Conservation (phyloP, 1,140 invertebrate genomes). For the Metaphire vulgaris region DNA sequence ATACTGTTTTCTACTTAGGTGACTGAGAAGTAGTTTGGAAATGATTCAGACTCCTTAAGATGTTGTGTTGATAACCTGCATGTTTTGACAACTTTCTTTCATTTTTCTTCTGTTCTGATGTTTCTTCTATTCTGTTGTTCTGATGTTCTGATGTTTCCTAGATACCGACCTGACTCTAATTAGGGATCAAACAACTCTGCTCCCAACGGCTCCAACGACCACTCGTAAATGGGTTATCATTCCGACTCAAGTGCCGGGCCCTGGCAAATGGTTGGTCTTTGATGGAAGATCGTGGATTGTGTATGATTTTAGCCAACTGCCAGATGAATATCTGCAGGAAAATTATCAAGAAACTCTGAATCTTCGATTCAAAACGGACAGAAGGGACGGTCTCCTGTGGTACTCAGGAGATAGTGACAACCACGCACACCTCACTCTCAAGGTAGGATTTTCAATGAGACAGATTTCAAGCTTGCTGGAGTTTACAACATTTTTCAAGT, state of each 20-base stretch:
- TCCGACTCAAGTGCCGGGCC: background rate
- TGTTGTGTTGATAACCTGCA: too few species aligned
- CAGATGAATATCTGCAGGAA: constrained; percentile 29
- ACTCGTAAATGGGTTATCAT: background rate
- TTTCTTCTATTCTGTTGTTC: too few species aligned
- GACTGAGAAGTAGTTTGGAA: too few species aligned
- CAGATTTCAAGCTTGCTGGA: background rate
- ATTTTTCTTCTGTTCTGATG: too few species aligned
- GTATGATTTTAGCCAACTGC: constrained; percentile 32
- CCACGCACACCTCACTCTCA: constrained; percentile 39
- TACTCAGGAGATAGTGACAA: constrained; percentile 32
- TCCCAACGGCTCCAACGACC: constrained; percentile 12
- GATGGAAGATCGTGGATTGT: constrained; percentile 34
- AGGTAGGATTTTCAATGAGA: constrained; percentile 32
- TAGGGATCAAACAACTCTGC: constrained; percentile 8
- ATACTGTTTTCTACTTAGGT: too few species aligned
- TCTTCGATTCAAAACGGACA: constrained; percentile 39
- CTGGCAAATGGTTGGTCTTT: constrained; percentile 35
- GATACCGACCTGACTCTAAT: constrained; percentile 17
- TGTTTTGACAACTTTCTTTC: too few species aligned
- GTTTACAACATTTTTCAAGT: background rate
- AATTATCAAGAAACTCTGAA: constrained; percentile 34
- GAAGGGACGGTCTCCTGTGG: constrained; percentile 41
- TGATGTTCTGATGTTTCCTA: too few species aligned
- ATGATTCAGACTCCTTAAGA: too few species aligned